A percentile compares a stretch with the other conserved stretches of the same genome.
Evolutionary conservation across 1,140 invertebrate species (phyloP).

Genomic region (Papilio glaucus): DNA sequence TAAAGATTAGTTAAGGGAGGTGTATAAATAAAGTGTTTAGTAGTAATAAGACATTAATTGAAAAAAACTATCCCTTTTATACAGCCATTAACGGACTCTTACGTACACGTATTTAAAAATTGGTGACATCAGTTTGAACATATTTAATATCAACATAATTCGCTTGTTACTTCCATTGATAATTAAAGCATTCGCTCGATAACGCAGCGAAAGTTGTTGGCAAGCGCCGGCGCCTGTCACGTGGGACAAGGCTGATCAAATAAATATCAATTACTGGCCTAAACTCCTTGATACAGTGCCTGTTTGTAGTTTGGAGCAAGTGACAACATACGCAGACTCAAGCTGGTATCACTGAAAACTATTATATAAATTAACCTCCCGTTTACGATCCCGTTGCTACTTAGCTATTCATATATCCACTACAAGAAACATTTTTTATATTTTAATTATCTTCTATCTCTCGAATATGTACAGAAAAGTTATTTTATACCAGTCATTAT

Average conservation of each 20-base stretch:
- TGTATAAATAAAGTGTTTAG: no score
- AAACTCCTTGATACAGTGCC: constrained; percentile 42
- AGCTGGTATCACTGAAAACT: no score
- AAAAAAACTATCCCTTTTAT: no score
- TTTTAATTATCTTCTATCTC: no score
- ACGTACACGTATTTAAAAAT: neutral
- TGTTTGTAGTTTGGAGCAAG: constrained; percentile 35
- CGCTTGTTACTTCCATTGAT: neutral
- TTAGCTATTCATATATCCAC: no score
- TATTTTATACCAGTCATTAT: no score
- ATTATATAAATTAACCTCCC: no score
- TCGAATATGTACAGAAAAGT: no score
- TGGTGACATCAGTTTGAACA: neutral
- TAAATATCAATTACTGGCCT: constrained; percentile 59
- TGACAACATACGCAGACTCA: neutral
- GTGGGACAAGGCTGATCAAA: constrained; percentile 41
- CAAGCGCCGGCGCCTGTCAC: constrained; percentile 47
- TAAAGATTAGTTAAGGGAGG: no score
- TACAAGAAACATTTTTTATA: no score
- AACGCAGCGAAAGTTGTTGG: constrained; percentile 38
- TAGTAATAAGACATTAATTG: no score
- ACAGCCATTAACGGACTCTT: neutral
- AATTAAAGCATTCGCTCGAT: neutral
- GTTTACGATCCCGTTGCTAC: no score
- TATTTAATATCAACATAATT: neutral